Evolutionary conservation across 1,140 invertebrate species (phyloP).

Genomic region (Drosophila seguyi): DNA sequence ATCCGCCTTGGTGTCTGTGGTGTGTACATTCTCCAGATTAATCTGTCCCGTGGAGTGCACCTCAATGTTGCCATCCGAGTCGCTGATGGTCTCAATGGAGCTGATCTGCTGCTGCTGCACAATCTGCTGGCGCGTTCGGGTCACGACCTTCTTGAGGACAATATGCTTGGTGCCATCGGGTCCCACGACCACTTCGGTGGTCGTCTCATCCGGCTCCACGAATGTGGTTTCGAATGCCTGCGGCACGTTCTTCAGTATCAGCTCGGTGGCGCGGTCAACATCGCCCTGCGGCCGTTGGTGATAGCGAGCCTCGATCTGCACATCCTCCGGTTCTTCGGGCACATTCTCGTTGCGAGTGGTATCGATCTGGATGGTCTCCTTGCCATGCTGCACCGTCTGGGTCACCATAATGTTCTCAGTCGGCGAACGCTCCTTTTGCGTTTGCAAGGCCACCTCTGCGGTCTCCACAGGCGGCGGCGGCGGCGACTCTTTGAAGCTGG

Average conservation of each 20-base stretch:
- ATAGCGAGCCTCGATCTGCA: slow-evolving; percentile 91
- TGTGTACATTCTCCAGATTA: slow-evolving; percentile 74
- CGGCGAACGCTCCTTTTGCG: slow-evolving; percentile 71
- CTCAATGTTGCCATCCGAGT: slow-evolving; percentile 87
- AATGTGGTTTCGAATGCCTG: slow-evolving; percentile 92
- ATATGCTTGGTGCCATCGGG: slow-evolving; percentile 93
- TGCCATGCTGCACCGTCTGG: slow-evolving; percentile 88
- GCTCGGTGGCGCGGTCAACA: slow-evolving; percentile 77
- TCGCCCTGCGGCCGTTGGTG: slow-evolving; percentile 82
- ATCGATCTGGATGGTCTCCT: slow-evolving; percentile 92
- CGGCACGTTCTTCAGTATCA: slow-evolving; percentile 86
- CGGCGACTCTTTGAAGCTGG: slow-evolving; percentile 86
- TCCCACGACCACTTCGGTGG: slow-evolving; percentile 91
- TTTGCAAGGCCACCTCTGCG: slow-evolving; percentile 76
- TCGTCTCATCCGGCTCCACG: slow-evolving; percentile 91
- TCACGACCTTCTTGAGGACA: slow-evolving; percentile 89
- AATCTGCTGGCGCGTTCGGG: slow-evolving; percentile 86
- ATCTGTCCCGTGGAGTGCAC: slow-evolving; percentile 77
- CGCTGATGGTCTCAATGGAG: slow-evolving; percentile 87
- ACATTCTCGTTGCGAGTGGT: slow-evolving; percentile 87
- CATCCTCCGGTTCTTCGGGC: slow-evolving; percentile 86
- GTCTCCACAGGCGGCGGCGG: slow-evolving; percentile 67
- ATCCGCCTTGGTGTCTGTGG: slow-evolving; percentile 62
- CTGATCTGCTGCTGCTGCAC: slow-evolving; percentile 85
- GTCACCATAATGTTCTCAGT: slow-evolving; percentile 90